These are phyloP conservation scores for Ypsolopha sequella DNA, from an alignment of 2,888 invertebrate genomes.

Conservation along the genomic window DNA sequence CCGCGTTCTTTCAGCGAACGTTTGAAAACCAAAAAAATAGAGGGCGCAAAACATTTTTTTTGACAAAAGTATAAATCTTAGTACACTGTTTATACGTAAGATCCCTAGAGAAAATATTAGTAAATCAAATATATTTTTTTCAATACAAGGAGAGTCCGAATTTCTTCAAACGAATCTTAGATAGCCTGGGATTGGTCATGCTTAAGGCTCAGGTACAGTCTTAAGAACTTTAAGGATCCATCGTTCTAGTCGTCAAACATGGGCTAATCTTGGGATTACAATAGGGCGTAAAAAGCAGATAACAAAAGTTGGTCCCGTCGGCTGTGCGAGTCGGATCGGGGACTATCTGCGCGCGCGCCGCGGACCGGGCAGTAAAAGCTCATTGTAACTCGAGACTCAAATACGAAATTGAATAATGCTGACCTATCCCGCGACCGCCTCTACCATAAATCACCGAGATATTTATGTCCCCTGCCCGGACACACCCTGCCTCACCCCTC, in stretches of 20 bases:
- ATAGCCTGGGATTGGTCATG: too few relatives aligned
- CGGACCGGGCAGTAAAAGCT: slow-evolving; percentile 55
- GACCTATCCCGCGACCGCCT: slow-evolving; percentile 70
- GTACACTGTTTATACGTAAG: too few relatives aligned
- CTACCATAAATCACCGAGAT: slow-evolving; percentile 67
- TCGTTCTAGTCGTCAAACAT: slow-evolving; percentile 21
- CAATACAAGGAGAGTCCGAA: too few relatives aligned
- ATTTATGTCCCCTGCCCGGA: slow-evolving; percentile 64
- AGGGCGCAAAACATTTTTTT: too few relatives aligned
- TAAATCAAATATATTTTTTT: too few relatives aligned
- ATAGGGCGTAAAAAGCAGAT: slow-evolving; percentile 40
- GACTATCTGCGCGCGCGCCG: slow-evolving; percentile 54
- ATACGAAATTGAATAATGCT: slow-evolving; percentile 72
- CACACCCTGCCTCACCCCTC: slow-evolving; percentile 24
- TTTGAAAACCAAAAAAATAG: too few relatives aligned
- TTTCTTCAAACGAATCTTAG: too few relatives aligned
- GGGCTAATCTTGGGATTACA: slow-evolving; percentile 37
- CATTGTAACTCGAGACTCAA: slow-evolving; percentile 68
- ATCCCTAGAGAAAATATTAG: too few relatives aligned
- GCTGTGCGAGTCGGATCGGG: slow-evolving; percentile 18
- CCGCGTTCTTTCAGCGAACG: too few relatives aligned
- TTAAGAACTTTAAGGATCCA: slow-evolving; percentile 4
- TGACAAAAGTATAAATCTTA: too few relatives aligned
- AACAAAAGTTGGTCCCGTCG: slow-evolving; percentile 38
- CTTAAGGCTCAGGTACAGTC: too few relatives aligned